phyloP scores from a whole-genome alignment of 2,797 vertebrate genomes.

The Nannoperca australis region DNA sequence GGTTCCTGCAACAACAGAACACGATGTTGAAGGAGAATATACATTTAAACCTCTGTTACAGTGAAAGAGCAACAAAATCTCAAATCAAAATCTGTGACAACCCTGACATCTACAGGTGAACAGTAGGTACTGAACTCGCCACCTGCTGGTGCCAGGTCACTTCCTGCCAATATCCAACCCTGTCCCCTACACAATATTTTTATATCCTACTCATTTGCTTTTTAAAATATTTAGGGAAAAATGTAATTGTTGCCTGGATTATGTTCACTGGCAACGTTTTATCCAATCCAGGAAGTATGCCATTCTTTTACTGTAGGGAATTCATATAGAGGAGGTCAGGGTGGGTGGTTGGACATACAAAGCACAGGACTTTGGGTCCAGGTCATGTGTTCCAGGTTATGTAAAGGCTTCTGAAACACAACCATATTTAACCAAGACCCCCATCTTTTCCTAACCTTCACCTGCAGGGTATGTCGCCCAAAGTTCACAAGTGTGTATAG shows the following conservation, averaged over 20 bases:
- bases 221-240: not conserved
- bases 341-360: not conserved
- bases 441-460: not conserved
- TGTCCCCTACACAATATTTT: not conserved
- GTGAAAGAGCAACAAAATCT: not conserved
- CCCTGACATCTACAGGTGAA: slow-evolving; percentile 52
- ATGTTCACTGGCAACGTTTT: too few species aligned
- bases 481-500: not conserved
- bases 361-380: not conserved
- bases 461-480: too few species aligned
- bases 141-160: not conserved
- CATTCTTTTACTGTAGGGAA: too few species aligned
- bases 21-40: not conserved
- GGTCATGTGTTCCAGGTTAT: not conserved
- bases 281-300: too few species aligned
- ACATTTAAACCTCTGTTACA: not conserved
- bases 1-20: slow-evolving; percentile 87
- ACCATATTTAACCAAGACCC: too few species aligned
- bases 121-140: not conserved
- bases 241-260: not conserved
- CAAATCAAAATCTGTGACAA: not conserved
- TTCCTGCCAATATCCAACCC: not conserved
- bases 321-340: not conserved
- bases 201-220: not conserved
- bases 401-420: not conserved